Percentiles rank a stretch among this genome's conserved stretches.
These are phyloP conservation scores for Rousettus madagascariensis DNA, from an alignment of 2,797 vertebrate genomes.

Conservation along the genomic window DNA sequence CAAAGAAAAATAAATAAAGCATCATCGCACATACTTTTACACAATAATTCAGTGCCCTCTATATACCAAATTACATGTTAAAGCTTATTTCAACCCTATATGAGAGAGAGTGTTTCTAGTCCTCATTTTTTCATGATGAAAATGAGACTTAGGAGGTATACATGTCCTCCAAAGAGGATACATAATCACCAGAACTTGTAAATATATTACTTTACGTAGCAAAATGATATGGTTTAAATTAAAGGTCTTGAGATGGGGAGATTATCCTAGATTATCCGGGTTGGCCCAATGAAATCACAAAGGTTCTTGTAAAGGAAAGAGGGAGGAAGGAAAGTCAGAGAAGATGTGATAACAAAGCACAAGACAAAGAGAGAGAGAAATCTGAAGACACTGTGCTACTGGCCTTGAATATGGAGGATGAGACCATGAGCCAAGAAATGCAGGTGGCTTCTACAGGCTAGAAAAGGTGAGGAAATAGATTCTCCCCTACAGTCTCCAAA, in stretches of 20 bases:
- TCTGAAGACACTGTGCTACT: neutral
- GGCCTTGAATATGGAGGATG: neutral
- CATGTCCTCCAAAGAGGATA: neutral
- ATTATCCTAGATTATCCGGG: neutral
- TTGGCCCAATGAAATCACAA: neutral
- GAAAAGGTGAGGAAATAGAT: neutral
- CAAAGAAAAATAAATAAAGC: neutral
- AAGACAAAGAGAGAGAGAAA: neutral
- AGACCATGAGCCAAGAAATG: neutral
- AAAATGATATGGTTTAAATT: neutral
- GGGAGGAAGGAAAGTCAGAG: neutral
- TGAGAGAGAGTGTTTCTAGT: neutral
- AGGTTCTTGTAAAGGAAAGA: neutral
- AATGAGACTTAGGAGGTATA: neutral
- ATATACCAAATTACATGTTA: neutral
- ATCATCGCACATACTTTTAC: neutral
- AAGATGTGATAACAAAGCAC: neutral
- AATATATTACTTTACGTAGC: neutral
- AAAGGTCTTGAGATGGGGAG: neutral
- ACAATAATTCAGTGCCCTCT: neutral
- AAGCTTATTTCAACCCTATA: neutral
- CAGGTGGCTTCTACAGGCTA: neutral
- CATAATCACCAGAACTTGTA: neutral
- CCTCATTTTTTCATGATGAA: neutral
- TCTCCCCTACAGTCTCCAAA: neutral